Evolutionary conservation across 1,140 invertebrate species (phyloP).

Genomic region (Melitaea cinxia): DNA sequence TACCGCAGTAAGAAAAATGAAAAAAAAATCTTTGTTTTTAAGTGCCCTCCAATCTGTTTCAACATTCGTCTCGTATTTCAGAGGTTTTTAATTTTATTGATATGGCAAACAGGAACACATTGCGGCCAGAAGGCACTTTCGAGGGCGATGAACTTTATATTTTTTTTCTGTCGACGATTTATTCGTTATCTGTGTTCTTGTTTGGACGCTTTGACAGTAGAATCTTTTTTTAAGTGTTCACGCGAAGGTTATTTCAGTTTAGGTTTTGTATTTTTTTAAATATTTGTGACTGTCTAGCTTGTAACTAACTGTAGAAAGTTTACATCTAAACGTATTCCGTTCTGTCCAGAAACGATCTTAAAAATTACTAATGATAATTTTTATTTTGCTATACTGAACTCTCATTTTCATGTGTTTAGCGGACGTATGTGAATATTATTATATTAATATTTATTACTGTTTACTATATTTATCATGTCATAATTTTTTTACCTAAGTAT

Average conservation of each 20-base stretch:
- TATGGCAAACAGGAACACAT: conserved; percentile 58
- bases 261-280: conserved; percentile 1
- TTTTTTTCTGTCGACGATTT: conserved; percentile 39
- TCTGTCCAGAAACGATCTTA: too few species aligned
- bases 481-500: too few species aligned
- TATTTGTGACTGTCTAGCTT: not conserved
- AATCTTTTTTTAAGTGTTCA: conserved; percentile 27
- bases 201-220: conserved; percentile 39
- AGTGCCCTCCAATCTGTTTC: conserved; percentile 24
- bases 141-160: conserved; percentile 54
- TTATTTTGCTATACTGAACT: too few species aligned
- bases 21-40: not conserved
- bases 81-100: conserved; percentile 50
- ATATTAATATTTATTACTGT: too few species aligned
- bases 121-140: conserved; percentile 52
- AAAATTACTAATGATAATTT: too few species aligned
- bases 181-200: conserved; percentile 46
- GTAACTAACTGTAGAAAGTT: not conserved
- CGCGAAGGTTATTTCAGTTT: conserved; percentile 15
- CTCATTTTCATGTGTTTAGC: too few species aligned
- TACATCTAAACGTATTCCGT: not conserved
- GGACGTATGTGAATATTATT: too few species aligned
- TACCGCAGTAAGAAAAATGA: conserved; percentile 1
- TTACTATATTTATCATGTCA: too few species aligned
- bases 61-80: conserved; percentile 44